Percentiles rank a stretch among this genome's conserved stretches.
Conservation (phyloP, 1,140 invertebrate genomes). For the Planococcus citri region DNA sequence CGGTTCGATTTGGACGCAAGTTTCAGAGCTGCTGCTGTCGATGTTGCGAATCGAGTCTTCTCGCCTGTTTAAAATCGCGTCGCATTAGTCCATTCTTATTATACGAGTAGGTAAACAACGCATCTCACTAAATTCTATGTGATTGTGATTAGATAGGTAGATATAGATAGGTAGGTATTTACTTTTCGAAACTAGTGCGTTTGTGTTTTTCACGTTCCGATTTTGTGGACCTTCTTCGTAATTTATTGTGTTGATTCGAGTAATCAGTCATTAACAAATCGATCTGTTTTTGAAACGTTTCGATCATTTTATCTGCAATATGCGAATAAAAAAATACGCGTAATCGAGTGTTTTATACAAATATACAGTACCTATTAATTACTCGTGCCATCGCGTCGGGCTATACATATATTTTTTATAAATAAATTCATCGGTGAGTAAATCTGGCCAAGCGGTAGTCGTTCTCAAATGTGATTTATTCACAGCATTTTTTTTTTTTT, state of each 20-base stretch:
- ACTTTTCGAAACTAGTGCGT: neutral
- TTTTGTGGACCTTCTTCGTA: neutral
- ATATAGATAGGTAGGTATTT: no score
- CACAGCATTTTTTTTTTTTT: no score
- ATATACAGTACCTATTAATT: no score
- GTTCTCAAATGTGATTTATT: no score
- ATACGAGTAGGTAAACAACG: neutral
- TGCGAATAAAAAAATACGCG: neutral
- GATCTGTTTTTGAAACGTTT: neutral
- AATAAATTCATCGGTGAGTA: no score
- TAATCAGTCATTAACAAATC: neutral
- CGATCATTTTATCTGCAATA: neutral
- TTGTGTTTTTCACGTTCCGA: neutral
- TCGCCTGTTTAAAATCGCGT: neutral
- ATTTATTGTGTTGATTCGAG: neutral
- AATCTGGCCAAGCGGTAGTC: no score
- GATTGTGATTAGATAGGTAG: no score
- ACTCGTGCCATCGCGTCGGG: no score
- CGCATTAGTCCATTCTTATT: neutral
- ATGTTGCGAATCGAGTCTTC: neutral
- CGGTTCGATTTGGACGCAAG: neutral
- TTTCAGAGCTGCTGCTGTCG: neutral
- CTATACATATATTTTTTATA: no score
- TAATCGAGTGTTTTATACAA: no score
- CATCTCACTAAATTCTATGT: no score